Percentiles rank a stretch among this genome's conserved stretches.
These are phyloP conservation scores for Grammomys surdaster DNA, from an alignment of 2,113 vertebrate species.

Conservation along the genomic window DNA sequence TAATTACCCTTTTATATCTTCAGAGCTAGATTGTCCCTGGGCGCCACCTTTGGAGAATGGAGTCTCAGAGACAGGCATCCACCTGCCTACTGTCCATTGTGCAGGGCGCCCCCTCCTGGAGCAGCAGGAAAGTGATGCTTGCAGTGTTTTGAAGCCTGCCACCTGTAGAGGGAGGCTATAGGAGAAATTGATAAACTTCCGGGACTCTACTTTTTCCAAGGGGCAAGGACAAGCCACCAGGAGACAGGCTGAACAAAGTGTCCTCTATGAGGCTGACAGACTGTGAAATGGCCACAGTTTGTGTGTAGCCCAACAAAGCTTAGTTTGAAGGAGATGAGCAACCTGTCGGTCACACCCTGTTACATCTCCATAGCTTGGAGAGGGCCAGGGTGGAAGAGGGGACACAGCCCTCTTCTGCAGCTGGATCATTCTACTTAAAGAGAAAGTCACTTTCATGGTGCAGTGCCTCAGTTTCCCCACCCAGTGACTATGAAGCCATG, in stretches of 20 bases:
- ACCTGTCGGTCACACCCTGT: background rate
- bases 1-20: background rate
- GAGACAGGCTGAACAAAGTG: background rate
- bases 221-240: background rate
- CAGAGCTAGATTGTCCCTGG: background rate
- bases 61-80: background rate
- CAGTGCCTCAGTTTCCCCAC: background rate
- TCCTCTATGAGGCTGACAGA: background rate
- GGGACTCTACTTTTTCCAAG: background rate
- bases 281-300: background rate
- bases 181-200: background rate
- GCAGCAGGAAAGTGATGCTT: background rate
- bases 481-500: background rate
- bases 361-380: background rate
- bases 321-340: background rate
- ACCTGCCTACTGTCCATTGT: background rate
- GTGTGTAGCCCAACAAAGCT: background rate
- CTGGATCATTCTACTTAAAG: background rate
- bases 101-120: constrained; percentile 14
- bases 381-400: no score
- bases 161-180: no score
- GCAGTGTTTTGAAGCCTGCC: background rate
- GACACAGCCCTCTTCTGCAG: background rate
- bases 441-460: background rate
- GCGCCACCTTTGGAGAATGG: background rate